Evolutionary conservation across 2,797 vertebrate genomes (phyloP).

Genomic region (Prunella strophiata): DNA sequence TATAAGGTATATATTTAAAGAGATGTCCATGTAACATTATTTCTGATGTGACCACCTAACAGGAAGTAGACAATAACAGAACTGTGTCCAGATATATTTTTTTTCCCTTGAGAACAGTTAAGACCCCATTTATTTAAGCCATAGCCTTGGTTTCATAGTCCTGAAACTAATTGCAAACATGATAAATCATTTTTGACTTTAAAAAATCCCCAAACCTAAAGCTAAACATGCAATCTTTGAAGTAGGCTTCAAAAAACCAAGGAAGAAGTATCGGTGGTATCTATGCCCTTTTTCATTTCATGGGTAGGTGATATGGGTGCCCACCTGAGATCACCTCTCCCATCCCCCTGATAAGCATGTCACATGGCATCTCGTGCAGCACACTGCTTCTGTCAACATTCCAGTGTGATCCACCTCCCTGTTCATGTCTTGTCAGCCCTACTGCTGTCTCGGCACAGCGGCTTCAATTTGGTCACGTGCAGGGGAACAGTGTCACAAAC

Average conservation of each 20-base stretch:
- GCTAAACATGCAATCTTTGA: not conserved
- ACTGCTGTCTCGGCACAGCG: fast-evolving
- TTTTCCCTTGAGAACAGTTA: not conserved
- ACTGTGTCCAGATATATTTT: not conserved
- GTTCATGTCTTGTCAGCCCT: not conserved
- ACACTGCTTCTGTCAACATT: not conserved
- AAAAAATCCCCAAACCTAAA: not conserved
- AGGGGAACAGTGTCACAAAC: fast-evolving
- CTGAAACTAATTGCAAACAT: not conserved
- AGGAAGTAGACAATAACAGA: not conserved
- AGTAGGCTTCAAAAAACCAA: not conserved
- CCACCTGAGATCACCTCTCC: not conserved
- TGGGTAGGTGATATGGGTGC: not conserved
- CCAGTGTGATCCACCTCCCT: not conserved
- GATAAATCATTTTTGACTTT: not conserved
- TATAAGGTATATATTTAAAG: not conserved
- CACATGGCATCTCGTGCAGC: not conserved
- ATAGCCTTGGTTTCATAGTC: not conserved
- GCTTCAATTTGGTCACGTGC: fast-evolving
- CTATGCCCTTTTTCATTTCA: not conserved
- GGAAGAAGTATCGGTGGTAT: fast-evolving
- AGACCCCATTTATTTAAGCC: not conserved
- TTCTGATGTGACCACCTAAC: not conserved
- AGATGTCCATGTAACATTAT: not conserved
- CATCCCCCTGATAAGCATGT: fast-evolving